Percentiles rank a stretch among this genome's conserved stretches.
Evolutionary conservation across 2,888 invertebrate genomes (phyloP).

Genomic region (Plebejus argus): DNA sequence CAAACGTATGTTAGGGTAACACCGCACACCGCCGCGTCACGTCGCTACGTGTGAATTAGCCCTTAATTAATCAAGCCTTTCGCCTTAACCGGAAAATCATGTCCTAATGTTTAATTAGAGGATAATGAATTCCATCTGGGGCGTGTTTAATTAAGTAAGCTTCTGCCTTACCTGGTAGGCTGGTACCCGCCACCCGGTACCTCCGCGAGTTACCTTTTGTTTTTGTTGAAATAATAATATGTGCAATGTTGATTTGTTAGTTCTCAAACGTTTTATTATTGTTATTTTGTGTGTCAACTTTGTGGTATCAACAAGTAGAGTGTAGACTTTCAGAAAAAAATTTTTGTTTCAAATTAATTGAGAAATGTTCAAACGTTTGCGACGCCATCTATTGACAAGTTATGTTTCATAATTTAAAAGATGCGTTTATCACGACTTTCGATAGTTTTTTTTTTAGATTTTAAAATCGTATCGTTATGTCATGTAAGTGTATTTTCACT

Average conservation of each 20-base stretch:
- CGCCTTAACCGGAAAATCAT: conserved; percentile 65
- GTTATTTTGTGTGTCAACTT: neutral
- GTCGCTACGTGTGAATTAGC: conserved; percentile 45
- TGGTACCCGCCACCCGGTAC: too few relatives aligned
- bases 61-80: conserved; percentile 59
- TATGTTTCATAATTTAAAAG: neutral
- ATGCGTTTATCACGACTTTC: neutral
- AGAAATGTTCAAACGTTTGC: too few relatives aligned
- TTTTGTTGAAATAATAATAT: neutral
- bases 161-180: conserved; percentile 31
- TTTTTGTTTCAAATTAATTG: too few relatives aligned
- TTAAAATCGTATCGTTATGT: neutral
- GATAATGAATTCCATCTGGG: conserved; percentile 70
- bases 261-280: neutral
- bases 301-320: neutral
- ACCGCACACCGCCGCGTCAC: conserved; percentile 17
- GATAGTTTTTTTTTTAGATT: neutral
- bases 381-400: neutral
- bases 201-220: neutral
- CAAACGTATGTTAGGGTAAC: conserved; percentile 2
- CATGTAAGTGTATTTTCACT: neutral
- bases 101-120: conserved; percentile 69
- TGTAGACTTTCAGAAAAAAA: too few relatives aligned
- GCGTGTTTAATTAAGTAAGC: conserved; percentile 60
- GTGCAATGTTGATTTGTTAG: neutral